phyloP scores from a whole-genome alignment of 2,113 vertebrate species.

The Galeopterus variegatus region DNA sequence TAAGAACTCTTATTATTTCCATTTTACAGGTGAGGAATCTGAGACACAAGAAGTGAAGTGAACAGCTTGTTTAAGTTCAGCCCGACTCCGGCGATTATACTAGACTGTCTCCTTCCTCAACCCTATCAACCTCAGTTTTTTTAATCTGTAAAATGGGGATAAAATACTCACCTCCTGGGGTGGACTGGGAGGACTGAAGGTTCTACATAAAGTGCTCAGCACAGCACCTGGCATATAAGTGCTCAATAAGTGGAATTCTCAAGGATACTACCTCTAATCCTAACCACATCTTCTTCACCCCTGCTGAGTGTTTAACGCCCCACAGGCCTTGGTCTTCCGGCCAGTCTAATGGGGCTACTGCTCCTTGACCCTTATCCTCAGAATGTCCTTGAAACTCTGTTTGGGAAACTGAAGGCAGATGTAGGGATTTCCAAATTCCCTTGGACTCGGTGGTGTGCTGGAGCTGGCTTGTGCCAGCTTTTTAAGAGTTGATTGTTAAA shows the following conservation, averaged over 20 bases:
- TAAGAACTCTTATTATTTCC: slow-evolving; percentile 8
- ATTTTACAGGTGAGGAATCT: not conserved
- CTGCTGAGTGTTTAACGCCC: not conserved
- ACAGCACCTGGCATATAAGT: not conserved
- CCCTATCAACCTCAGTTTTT: not conserved
- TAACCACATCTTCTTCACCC: rapidly evolving
- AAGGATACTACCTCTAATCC: not conserved
- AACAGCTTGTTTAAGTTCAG: not conserved
- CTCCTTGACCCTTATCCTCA: not conserved
- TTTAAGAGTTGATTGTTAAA: not conserved
- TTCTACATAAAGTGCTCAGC: not conserved
- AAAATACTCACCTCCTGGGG: not conserved
- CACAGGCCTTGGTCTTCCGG: not conserved
- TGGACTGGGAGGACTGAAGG: not conserved
- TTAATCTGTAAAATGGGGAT: not conserved
- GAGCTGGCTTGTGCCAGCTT: not conserved
- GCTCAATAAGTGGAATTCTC: not conserved
- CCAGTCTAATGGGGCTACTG: not conserved
- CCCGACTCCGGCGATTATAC: not conserved
- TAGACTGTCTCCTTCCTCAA: not conserved
- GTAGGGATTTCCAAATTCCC: not conserved
- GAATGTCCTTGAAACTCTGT: not conserved
- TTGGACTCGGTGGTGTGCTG: not conserved
- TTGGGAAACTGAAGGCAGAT: not conserved
- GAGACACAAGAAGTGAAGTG: not conserved